phyloP scores from a whole-genome alignment of 2,888 invertebrate genomes.

The Agrotis segetum region DNA sequence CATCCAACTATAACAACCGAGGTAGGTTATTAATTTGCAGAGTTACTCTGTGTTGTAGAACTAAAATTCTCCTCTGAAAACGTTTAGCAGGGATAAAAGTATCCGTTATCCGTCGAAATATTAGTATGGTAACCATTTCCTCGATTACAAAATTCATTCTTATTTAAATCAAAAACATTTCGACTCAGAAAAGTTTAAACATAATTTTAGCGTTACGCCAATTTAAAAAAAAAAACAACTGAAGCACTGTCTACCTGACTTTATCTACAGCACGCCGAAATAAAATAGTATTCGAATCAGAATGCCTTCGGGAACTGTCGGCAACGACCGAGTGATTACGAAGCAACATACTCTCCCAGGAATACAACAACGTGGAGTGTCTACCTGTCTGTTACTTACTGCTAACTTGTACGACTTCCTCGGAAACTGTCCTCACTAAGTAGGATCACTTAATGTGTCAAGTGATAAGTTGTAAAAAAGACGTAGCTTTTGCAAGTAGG shows the following conservation, averaged over 20 bases:
- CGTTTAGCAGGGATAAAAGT: too few species aligned
- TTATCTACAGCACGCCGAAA: conserved; percentile 27
- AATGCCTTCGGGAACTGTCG: conserved; percentile 9
- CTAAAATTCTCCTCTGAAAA: too few species aligned
- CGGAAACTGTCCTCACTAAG: conserved; percentile 25
- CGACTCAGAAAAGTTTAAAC: not conserved
- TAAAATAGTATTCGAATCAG: conserved; percentile 48
- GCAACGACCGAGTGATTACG: conserved; percentile 36
- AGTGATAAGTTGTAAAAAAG: conserved; percentile 10
- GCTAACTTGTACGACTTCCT: conserved; percentile 40
- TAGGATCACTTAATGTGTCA: not conserved
- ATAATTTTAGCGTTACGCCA: not conserved
- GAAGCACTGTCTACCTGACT: conserved; percentile 4
- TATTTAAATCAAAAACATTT: not conserved
- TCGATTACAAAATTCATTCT: not conserved
- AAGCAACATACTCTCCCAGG: conserved; percentile 33
- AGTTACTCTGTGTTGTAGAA: too few species aligned
- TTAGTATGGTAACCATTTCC: too few species aligned
- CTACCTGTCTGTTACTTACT: conserved; percentile 30
- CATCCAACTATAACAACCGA: too few species aligned
- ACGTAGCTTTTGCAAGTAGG: too few species aligned
- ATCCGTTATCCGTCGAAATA: too few species aligned
- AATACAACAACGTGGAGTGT: conserved; percentile 19
- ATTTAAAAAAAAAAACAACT: not conserved
- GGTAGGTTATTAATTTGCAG: too few species aligned